A percentile compares a stretch with the other conserved stretches of the same genome.
Evolutionary conservation across 2,888 invertebrate genomes (phyloP).

Genomic region (Anthrax anthrax): DNA sequence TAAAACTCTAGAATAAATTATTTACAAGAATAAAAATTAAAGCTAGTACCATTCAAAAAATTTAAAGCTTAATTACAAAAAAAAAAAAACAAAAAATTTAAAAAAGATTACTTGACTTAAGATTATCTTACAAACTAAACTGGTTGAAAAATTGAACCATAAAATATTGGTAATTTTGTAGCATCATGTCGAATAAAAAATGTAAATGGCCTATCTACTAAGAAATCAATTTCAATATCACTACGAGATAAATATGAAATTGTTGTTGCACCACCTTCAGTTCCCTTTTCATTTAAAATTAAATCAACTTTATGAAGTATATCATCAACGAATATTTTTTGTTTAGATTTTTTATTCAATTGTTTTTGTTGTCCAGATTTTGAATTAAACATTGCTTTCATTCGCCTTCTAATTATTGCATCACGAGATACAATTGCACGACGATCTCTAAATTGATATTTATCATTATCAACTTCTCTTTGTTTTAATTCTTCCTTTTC

Average conservation of each 20-base stretch:
- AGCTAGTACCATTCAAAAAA: too few species aligned
- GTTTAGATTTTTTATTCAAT: background rate
- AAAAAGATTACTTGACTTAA: too few species aligned
- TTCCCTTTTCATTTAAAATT: slow-evolving; percentile 47
- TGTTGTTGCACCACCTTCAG: slow-evolving; percentile 50
- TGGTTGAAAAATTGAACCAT: slow-evolving; percentile 48
- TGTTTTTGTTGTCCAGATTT: too few species aligned
- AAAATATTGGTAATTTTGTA: slow-evolving; percentile 48
- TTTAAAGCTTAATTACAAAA: background rate
- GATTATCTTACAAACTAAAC: background rate
- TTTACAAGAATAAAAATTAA: too few species aligned
- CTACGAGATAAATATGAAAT: slow-evolving; percentile 39
- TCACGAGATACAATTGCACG: background rate
- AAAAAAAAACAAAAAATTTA: background rate
- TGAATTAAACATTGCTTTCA: too few species aligned
- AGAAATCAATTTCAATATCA: slow-evolving; percentile 36
- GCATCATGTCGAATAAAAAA: slow-evolving; percentile 50
- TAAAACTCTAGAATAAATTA: too few species aligned
- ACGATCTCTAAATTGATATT: background rate
- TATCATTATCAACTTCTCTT: background rate
- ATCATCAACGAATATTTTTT: slow-evolving; percentile 38
- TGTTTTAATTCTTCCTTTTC: background rate
- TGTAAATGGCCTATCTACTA: slow-evolving; percentile 51
- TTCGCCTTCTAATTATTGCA: background rate
- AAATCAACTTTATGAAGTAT: slow-evolving; percentile 48